A percentile compares a stretch with the other conserved stretches of the same genome.
These are phyloP conservation scores for Thamnaconus septentrionalis DNA, from an alignment of 2,113 vertebrate genomes.

Conservation along the genomic window DNA sequence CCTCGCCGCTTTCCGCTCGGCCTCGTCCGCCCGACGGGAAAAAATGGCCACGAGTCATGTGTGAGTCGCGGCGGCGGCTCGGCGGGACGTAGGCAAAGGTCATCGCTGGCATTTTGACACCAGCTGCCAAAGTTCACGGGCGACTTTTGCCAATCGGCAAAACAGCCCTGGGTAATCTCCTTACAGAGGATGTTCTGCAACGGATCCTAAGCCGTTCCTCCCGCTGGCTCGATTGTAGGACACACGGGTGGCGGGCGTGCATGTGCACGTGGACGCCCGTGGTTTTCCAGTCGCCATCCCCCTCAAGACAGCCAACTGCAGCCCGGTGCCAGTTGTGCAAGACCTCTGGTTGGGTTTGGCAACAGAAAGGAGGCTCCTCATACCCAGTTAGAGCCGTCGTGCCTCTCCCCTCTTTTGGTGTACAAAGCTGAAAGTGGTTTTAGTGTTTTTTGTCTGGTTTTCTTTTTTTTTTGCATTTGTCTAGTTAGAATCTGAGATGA, in stretches of 20 bases:
- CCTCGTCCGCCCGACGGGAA: background rate
- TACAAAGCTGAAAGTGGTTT: constrained; percentile 36
- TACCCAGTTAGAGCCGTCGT: constrained; percentile 52
- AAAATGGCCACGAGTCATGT: constrained; percentile 6
- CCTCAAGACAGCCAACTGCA: constrained; percentile 41
- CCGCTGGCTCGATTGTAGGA: constrained; percentile 36
- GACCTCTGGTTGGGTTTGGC: constrained; percentile 59
- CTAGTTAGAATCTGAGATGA: constrained; percentile 4
- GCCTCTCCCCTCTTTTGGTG: constrained; percentile 46
- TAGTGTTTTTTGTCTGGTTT: constrained; percentile 27
- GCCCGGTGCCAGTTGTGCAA: constrained; percentile 48
- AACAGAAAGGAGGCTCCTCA: constrained; percentile 63
- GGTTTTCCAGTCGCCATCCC: constrained; percentile 44
- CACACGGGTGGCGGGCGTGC: constrained; percentile 2
- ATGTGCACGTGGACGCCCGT: background rate
- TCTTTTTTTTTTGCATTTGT: constrained; percentile 19
- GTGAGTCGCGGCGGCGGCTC: constrained; percentile 11
- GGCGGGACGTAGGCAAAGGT: constrained; percentile 21
- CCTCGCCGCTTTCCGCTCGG: background rate
- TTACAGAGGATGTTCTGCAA: constrained; percentile 63
- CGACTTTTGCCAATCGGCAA: constrained; percentile 42
- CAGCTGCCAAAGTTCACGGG: constrained; percentile 51
- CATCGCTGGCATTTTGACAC: constrained; percentile 18
- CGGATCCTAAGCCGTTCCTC: constrained; percentile 54
- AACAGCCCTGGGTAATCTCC: constrained; percentile 59